Evolutionary conservation across 2,797 vertebrate species (phyloP).

Genomic region (Falco berigora): DNA sequence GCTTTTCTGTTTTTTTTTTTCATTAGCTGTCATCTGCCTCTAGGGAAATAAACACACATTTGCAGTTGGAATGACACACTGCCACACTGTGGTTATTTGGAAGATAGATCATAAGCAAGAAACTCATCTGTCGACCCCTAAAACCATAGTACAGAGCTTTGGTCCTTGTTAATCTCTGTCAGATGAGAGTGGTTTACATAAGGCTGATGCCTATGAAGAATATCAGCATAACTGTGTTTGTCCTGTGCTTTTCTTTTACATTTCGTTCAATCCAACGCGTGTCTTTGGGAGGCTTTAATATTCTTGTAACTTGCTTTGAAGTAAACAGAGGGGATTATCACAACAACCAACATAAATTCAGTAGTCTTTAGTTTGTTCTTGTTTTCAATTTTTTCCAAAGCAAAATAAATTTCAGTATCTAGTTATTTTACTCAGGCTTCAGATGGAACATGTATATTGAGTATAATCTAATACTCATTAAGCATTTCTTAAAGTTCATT

Average conservation of each 20-base stretch:
- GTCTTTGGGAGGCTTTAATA: neutral
- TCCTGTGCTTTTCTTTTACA: neutral
- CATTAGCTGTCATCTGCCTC: neutral
- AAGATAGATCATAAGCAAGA: neutral
- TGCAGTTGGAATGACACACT: conserved; percentile 58
- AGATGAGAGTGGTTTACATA: neutral
- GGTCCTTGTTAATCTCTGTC: neutral
- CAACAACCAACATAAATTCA: neutral
- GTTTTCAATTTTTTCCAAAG: neutral
- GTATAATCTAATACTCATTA: neutral
- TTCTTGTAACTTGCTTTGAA: neutral
- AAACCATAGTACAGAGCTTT: neutral
- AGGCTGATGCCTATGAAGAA: neutral
- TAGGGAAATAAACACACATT: neutral
- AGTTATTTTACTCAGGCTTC: neutral
- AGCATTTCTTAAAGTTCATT: neutral
- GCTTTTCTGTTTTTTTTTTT: neutral
- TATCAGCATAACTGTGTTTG: neutral
- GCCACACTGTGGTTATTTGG: conserved; percentile 70
- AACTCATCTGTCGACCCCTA: neutral
- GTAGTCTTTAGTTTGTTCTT: neutral
- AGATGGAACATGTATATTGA: neutral
- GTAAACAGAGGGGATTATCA: neutral
- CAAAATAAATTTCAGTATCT: neutral
- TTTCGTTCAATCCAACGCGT: neutral